These are phyloP conservation scores for Allophyes oxyacanthae DNA, from an alignment of 2,888 invertebrate species.

Conservation along the genomic window DNA sequence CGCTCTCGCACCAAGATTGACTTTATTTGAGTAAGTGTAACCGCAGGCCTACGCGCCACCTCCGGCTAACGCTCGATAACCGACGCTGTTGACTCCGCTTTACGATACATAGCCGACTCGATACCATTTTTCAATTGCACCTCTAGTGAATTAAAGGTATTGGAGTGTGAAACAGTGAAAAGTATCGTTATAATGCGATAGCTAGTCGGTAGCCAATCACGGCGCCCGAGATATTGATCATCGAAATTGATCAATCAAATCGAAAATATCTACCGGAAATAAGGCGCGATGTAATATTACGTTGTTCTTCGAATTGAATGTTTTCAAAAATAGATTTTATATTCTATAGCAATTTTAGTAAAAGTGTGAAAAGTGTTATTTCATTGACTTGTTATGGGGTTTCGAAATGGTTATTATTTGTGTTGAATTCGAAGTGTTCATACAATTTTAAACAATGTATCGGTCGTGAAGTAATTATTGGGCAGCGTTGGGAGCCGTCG, in stretches of 20 bases:
- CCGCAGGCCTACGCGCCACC: slow-evolving; percentile 79
- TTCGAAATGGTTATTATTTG: slow-evolving; percentile 17
- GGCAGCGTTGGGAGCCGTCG: slow-evolving; percentile 27
- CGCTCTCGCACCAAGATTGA: slow-evolving; percentile 82
- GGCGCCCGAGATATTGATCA: slow-evolving; percentile 85
- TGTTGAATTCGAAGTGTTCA: background rate
- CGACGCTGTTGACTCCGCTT: slow-evolving; percentile 66
- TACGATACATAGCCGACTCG: slow-evolving; percentile 70
- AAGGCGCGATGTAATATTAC: slow-evolving; percentile 83
- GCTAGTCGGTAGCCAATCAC: slow-evolving; percentile 85
- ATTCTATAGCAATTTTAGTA: slow-evolving; percentile 48
- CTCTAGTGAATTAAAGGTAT: slow-evolving; percentile 66
- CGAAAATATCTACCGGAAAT: slow-evolving; percentile 87
- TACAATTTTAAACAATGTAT: slow-evolving; percentile 31
- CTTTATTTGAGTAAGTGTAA: slow-evolving; percentile 88
- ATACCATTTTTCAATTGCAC: slow-evolving; percentile 63
- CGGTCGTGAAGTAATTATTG: slow-evolving; percentile 43
- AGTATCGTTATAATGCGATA: slow-evolving; percentile 67
- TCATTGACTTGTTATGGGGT: slow-evolving; percentile 7
- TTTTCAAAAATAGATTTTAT: slow-evolving; percentile 68
- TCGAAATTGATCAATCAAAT: slow-evolving; percentile 89
- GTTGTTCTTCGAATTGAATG: slow-evolving; percentile 77
- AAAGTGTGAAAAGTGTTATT: slow-evolving; percentile 51
- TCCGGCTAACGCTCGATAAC: slow-evolving; percentile 60
- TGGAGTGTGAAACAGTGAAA: slow-evolving; percentile 78